A percentile compares a stretch with the other conserved stretches of the same genome.
These are phyloP conservation scores for Heliconius ethilla DNA, from an alignment of 2,888 invertebrate genomes.

Conservation along the genomic window DNA sequence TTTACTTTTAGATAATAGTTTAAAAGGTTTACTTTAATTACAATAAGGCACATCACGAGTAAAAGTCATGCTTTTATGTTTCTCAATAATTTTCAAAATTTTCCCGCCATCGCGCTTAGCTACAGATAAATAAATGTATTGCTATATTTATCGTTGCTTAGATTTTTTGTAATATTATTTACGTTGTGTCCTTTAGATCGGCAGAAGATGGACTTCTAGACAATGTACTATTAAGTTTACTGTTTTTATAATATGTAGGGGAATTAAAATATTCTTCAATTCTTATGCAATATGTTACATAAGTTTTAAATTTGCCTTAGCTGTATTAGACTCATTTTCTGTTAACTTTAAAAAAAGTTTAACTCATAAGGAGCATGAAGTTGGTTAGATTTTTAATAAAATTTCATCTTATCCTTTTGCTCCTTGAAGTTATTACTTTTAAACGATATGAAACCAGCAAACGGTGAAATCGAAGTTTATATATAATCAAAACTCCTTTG, in stretches of 20 bases:
- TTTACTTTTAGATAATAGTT: no score
- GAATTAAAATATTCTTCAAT: neutral
- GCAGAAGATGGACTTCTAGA: neutral
- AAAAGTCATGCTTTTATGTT: no score
- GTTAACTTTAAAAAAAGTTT: neutral
- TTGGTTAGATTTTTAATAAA: neutral
- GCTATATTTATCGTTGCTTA: no score
- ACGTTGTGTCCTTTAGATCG: neutral
- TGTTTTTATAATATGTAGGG: neutral
- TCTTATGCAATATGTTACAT: neutral
- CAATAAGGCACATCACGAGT: no score
- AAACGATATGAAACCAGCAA: neutral
- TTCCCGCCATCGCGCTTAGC: no score
- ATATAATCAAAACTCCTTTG: neutral
- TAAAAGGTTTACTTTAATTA: no score
- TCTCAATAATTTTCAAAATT: no score
- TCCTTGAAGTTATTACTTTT: neutral
- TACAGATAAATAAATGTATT: no score
- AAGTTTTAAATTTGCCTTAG: neutral
- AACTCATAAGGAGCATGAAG: neutral
- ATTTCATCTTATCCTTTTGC: neutral
- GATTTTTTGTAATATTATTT: no score
- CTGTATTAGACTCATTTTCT: neutral
- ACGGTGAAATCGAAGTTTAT: neutral
- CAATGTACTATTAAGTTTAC: neutral